Base-by-base conservation (phyloP, 2,888 invertebrate genomes). In the Cybosia mesomella region DNA sequence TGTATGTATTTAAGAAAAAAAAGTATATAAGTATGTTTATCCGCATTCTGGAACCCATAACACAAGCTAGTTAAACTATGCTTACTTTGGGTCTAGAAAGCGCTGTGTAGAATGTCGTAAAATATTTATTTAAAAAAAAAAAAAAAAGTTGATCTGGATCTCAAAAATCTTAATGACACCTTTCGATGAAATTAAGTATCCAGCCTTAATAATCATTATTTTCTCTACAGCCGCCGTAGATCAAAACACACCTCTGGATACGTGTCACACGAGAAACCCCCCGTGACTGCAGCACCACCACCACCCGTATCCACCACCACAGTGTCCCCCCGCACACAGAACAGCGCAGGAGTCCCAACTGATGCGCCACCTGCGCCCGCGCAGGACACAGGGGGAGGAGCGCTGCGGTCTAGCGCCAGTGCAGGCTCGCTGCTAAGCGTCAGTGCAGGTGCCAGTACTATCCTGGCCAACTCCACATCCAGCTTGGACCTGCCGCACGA, bases 401-500 rank as follows among this genome's bases (percentile, higher is more conserved):
- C 32, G 58, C 1, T 70, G 34, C 49, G 68, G 62, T 1, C 28
- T 8, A 18, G n/a, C 22, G 84, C 73, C 43, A 77, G 80, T 55
- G 83, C 92, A 18, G 95, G 95, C 63, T 95, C 96, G 3, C 88
- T 95, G 83, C 94, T 95, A 80, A 96, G 95, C 79, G 93, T 96
- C 71, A 95, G 95, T 28, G 95, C 95, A 11, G 96, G 96, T 58
- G 95, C 96, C 66, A 95, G 96, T 76, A 96, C 95, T 59, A 96
- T 96, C 68, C 91, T 97, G 57, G 96, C 96, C 22, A 95, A 96
- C 71, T 94, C 94, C 63, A 90, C 86, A 75, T 90, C 90, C 83
- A 94, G 93, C 77, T 84, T 95, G 71, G 91, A 95, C 71, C 70
- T 89, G 64, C 72, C 88, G 10, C 83, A 77, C 39, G 81, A 81